Conservation (phyloP, 2,113 vertebrate genomes). For the Poecilia latipinna region DNA sequence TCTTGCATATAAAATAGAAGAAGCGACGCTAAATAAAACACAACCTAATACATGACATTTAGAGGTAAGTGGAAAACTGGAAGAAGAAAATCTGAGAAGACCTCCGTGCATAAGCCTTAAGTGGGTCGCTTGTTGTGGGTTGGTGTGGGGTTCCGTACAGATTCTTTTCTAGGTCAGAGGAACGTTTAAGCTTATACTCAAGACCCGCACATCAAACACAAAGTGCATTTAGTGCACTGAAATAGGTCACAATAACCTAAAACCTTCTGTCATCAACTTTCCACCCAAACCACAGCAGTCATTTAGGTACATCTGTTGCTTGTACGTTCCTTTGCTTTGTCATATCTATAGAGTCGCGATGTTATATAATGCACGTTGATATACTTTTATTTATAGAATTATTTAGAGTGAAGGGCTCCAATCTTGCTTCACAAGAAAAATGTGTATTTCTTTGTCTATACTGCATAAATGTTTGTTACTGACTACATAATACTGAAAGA, state of each 20-base stretch:
- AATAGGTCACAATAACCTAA: conserved; percentile 63
- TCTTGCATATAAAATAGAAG: not conserved
- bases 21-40: not conserved
- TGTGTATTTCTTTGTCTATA: not conserved
- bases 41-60: conserved; percentile 4
- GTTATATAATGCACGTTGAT: not conserved
- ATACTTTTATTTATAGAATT: not conserved
- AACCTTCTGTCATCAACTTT: conserved; percentile 39
- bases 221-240: conserved; percentile 24
- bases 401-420: not conserved
- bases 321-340: conserved; percentile 9
- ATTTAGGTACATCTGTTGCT: not conserved
- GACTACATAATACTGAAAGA: not conserved
- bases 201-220: conserved; percentile 32
- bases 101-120: not conserved
- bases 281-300: conserved; percentile 39
- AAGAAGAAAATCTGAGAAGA: conserved; percentile 5
- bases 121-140: conserved; percentile 43
- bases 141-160: conserved; percentile 13
- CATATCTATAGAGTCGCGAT: not conserved
- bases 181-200: conserved; percentile 23
- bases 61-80: not conserved
- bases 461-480: not conserved
- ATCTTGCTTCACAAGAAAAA: not conserved
- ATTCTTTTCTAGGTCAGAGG: conserved; percentile 75